Evolutionary conservation across 1,140 invertebrate species (phyloP), one percentile per base, ranked within the genome.

Genomic region (Habropoda laboriosa): DNA sequence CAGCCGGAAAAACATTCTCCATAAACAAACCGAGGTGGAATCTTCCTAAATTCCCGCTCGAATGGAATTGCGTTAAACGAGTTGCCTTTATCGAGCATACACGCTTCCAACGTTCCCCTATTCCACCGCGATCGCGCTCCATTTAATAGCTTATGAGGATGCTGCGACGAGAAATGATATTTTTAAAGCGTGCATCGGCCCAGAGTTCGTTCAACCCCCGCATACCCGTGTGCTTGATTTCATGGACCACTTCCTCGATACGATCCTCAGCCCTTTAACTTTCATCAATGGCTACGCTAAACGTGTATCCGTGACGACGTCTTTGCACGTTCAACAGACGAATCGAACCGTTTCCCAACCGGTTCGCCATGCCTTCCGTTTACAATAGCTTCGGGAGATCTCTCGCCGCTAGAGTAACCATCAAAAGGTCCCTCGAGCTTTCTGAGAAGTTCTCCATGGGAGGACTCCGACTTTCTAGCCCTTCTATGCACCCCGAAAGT

Each of bases 141-240:
- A 67, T 67, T 67, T 67, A 51, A 35, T 51, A 51, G 16, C 18
- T 47, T 32, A 42, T 16, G 6, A 35, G 42, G 18, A n/a, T 21
- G n/a, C n/a, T 42, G 60, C n/a, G 7, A n/a, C 18, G 51, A 35
- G n/a, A 55, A 71, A 55, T 57, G 51, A 57, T 71, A 57, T 71
- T 57, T 71, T 71, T 55, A 71, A 71, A 71, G 51, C 24, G 49
- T 55, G 67, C n/a, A n/a, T 24, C 49, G 32, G 18, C 35, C 35
- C 51, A 35, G 67, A 51, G 38, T 40, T 51, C 63, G 30, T 21
- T 45, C 30, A 58, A 45, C 42, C 58, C 35, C 2, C 42, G 60
- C 47, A 70, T 40, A 35, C 32, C n/a, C 40, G 51, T 38, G 27
- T 30, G 49, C 7, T 82, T 40, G 58, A 81, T 81, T 75, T 77